Conservation (phyloP, 2,797 vertebrate genomes). For the Danio aesculapii region DNA sequence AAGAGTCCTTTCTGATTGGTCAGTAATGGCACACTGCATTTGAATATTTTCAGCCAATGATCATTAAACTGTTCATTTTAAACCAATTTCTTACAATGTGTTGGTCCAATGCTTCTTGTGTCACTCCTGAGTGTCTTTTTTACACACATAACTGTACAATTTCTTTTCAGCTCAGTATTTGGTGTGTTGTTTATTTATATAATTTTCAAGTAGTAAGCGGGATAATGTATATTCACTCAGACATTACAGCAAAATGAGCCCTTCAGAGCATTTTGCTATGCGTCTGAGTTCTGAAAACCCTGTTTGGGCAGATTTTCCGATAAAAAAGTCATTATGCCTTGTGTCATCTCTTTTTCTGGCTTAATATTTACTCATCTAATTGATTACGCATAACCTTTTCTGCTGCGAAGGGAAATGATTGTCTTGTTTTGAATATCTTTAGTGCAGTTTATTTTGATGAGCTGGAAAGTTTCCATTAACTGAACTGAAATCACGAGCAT, state of each 20-base stretch:
- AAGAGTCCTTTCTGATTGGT: background rate
- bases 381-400: constrained; percentile 43
- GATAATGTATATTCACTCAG: background rate
- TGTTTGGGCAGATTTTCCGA: background rate
- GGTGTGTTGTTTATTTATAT: constrained; percentile 19
- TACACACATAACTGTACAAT: background rate
- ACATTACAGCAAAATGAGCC: background rate
- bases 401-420: constrained; percentile 29
- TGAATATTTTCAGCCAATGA: background rate
- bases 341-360: constrained; percentile 31
- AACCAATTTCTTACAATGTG: constrained; percentile 26
- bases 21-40: background rate
- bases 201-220: constrained; percentile 3
- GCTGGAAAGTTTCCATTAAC: constrained; percentile 9
- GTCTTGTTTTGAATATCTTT: constrained; percentile 11
- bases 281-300: background rate
- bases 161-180: constrained; percentile 3
- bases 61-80: constrained; percentile 1
- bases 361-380: constrained; percentile 50
- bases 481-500: constrained; percentile 11
- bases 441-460: background rate
- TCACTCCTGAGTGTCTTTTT: background rate
- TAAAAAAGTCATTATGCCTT: constrained; percentile 29
- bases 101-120: background rate
- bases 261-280: background rate